Evolutionary conservation across 2,797 vertebrate species (phyloP), one percentile per base, ranked within the genome.

Genomic region (Oreonectes daqikongensis): DNA sequence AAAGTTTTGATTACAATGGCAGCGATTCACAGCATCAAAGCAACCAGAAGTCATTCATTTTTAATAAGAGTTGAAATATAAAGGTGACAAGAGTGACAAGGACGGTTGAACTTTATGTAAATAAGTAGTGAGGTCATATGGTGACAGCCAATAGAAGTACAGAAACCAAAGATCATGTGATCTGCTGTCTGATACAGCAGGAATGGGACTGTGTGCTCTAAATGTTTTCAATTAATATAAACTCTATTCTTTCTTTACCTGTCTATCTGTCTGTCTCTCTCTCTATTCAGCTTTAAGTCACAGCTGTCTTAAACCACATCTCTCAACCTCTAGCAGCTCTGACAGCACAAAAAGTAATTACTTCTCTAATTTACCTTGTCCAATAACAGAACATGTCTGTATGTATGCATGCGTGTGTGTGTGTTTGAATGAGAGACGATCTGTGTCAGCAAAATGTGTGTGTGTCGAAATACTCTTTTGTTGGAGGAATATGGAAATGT

Each of bases 321-420:
- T 82, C 78, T 30, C 66, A 78, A 76, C 75, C 78, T 76, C 80
- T 78, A 79, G 74, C 65, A 71, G 48, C 69, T 77, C 73, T 79
- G 79, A 77, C 79, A 79, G 79, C 81, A 79, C 77, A 81, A 90
- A 90, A 92, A 91, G 90, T 93, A 92, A 93, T 93, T 93, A 92
- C 90, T 89, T 87, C 90, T 91, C 90, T 93, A 91, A 93, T 93
- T 92, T 91, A 89, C 78, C 69, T 90, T 88, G 87, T 90, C 88
- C 75, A 88, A 90, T 88, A 89, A 75, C 89, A 91, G 87, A 76
- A 76, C 72, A 78, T 81, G 79, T 53, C 77, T 69, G 48, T 42
- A 35, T 81, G 30, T 55, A 52, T 68, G 65, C 22, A 22, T 63
- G 55, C 17, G 46, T 77, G 67, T 17, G 67, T 46, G 40, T 55